These are phyloP conservation scores for Puffinus mauretanicus DNA, from an alignment of 2,113 vertebrate species.

Conservation along the genomic window DNA sequence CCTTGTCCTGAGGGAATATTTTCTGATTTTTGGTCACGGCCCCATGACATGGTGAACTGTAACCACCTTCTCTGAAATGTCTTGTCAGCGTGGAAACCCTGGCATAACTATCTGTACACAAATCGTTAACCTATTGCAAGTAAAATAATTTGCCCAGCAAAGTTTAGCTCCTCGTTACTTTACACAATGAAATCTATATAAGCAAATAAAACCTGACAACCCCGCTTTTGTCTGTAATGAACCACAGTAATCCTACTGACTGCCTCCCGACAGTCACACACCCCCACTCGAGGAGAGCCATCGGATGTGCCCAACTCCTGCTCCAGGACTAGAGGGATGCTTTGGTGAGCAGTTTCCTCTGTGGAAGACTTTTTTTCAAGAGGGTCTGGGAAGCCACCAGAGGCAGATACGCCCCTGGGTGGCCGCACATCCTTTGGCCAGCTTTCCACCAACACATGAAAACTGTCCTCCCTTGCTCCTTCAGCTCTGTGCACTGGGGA, in stretches of 20 bases:
- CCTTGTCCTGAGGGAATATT: not conserved
- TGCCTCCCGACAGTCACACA: not conserved
- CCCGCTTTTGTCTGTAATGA: not conserved
- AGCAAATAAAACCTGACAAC: not conserved
- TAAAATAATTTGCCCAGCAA: not conserved
- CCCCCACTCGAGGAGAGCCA: not conserved
- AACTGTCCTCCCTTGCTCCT: not conserved
- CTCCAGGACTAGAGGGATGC: not conserved
- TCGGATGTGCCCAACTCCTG: not conserved
- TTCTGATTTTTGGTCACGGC: not conserved
- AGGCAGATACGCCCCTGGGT: not conserved
- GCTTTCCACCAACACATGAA: not conserved
- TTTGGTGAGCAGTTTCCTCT: not conserved
- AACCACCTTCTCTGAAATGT: not conserved
- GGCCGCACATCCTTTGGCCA: not conserved
- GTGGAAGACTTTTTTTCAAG: not conserved
- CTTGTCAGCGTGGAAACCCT: not conserved
- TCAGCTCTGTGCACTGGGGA: accelerated
- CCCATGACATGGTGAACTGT: not conserved
- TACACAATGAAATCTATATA: not conserved
- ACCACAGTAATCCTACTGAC: not conserved
- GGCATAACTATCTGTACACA: not conserved
- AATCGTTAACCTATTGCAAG: not conserved
- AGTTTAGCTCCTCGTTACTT: not conserved
- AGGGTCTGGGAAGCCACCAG: not conserved